A percentile compares a stretch with the other conserved stretches of the same genome.
These are phyloP conservation scores for Sesamia nonagrioides DNA, from an alignment of 1,140 invertebrate species.

Conservation along the genomic window DNA sequence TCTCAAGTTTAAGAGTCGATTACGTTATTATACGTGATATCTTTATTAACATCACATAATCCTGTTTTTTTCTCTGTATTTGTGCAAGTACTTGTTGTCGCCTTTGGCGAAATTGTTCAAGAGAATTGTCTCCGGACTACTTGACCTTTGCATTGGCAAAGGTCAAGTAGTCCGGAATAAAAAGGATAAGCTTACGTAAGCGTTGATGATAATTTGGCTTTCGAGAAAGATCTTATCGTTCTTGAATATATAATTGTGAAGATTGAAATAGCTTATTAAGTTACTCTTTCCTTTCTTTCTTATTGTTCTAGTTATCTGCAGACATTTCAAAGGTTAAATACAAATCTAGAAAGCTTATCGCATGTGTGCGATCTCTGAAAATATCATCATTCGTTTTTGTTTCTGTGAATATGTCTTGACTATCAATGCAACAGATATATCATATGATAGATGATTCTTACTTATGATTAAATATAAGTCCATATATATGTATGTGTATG, in stretches of 20 bases:
- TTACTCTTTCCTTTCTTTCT: neutral
- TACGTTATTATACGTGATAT: conserved; percentile 51
- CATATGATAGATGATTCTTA: neutral
- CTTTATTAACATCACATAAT: conserved; percentile 52
- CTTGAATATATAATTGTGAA: neutral
- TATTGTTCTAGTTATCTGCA: neutral
- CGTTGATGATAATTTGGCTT: neutral
- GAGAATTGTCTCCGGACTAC: no score
- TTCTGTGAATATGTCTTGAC: neutral
- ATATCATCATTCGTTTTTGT: neutral
- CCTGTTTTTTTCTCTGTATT: conserved; percentile 33
- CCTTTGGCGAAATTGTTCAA: conserved; percentile 20
- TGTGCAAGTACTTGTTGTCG: neutral
- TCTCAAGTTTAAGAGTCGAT: conserved; percentile 33
- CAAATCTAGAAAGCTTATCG: conserved; percentile 1
- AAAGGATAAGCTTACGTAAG: conserved; percentile 5
- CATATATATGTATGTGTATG: neutral
- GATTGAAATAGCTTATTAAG: neutral
- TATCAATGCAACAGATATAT: neutral
- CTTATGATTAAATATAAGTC: neutral
- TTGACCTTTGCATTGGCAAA: no score
- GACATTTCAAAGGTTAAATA: neutral
- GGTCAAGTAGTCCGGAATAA: conserved; percentile 17
- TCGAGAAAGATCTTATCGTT: neutral
- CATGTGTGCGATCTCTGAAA: neutral